These are phyloP conservation scores for Salticus scenicus DNA, from an alignment of 2,888 invertebrate genomes.

Conservation along the genomic window DNA sequence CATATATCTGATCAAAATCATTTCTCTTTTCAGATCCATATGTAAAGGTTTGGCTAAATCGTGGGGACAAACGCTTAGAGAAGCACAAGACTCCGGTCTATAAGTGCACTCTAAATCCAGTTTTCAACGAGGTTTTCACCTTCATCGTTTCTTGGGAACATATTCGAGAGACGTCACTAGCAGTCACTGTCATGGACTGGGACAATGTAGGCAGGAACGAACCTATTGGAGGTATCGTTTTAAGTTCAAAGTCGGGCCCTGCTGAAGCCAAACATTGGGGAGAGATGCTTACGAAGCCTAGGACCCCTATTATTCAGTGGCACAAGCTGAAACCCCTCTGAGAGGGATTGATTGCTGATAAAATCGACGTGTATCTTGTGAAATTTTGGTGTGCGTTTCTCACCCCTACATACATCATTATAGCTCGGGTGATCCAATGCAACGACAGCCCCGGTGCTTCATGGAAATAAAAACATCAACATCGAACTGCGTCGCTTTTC, in stretches of 20 bases:
- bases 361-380: conserved; percentile 11
- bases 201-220: conserved; percentile 96
- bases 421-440: conserved; percentile 44
- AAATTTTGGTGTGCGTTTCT: conserved; percentile 34
- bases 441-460: conserved; percentile 51
- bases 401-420: conserved; percentile 8
- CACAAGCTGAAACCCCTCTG: conserved; percentile 91
- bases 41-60: conserved; percentile 98
- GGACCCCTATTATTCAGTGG: conserved; percentile 97
- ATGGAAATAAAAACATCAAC: conserved; percentile 28
- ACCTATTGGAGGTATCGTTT: conserved; percentile 91
- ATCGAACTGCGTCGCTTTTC: conserved; percentile 55
- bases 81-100: conserved; percentile 94
- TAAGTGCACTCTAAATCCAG: conserved; percentile 87
- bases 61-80: conserved; percentile 94
- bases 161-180: conserved; percentile 93
- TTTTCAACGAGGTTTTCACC: conserved; percentile 96
- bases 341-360: conserved; percentile 19
- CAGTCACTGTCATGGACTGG: conserved; percentile 97
- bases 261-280: conserved; percentile 98
- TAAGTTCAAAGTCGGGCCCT: conserved; percentile 94
- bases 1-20: background rate
- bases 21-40: conserved; percentile 89
- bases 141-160: conserved; percentile 98
- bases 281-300: conserved; percentile 97